Evolutionary conservation across 92 coral and sea anemone species (phyloP), one percentile per base, ranked within the genome.

Genomic region (Ricordea florida): DNA sequence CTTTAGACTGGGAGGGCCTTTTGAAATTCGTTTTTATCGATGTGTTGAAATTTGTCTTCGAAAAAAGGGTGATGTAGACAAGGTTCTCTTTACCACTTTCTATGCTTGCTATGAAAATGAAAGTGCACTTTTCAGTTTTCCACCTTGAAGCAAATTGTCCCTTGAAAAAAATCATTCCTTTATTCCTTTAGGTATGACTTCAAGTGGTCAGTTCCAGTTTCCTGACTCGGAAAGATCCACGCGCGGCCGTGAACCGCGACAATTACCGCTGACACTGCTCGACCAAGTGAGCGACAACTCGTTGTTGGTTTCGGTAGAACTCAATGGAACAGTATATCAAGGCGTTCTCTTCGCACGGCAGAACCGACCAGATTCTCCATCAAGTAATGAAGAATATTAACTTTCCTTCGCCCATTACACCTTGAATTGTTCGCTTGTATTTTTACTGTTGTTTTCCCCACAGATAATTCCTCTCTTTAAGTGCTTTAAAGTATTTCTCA

Each of bases 241-340:
- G 20, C 73, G 87, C 43, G 69, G 70, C 50, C 84, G 97, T 0
- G 97, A 93, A 41, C 90, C 92, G 37, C 66, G 92, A 38, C 97
- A 86, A 42, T 74, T 89, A 36, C 98, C 98, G 9, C 80, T 87
- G 27, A 85, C 93, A 41, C 74, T 90, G 22, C 82, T 96, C 44
- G 97, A 96, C 51, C 99, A 96, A 80, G 93, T 93, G 24, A 92
- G 87, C 25, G 99, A 92, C 57, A 92, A 92, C 55, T 96, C 99
- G 18, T 85, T 96, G 4, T 79, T 92, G 27, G 99, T 96, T 28
- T 96, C 99, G 0, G 97, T 96, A 36, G 99, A 96, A 76, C 93
- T 96, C 22, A 96, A 96, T 55, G 99, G 99, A 6, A 38, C 86
- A 6, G 90, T 79, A 22, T 96, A 96, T 32, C 99, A 96, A 78